Base-by-base conservation (phyloP, 2,113 vertebrate species). In the Salvator merianae region DNA sequence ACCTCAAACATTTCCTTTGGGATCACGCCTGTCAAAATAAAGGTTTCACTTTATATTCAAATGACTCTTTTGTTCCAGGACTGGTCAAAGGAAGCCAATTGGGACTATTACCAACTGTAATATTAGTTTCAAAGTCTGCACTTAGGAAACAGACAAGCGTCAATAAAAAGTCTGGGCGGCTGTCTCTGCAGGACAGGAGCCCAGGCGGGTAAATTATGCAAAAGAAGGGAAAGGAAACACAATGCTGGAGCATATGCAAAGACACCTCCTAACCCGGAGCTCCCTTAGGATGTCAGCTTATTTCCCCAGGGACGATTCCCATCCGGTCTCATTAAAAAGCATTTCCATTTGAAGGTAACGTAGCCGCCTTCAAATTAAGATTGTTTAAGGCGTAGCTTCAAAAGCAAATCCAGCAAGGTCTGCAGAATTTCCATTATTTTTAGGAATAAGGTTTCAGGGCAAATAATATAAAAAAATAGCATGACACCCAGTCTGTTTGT, bases 21-120 rank as follows among this genome's bases (percentile, higher is more conserved):
- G 91, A 89, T 69, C 87, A 43, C 69, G 87, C 81, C 91, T 94
- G 92, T 94, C 91, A 90, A 92, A 94, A 92, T 87, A 88, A 92
- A 94, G 88, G 75, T 90, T 92, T 91, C 79, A 80, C 84, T 91
- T 93, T 86, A 78, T 93, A 90, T 91, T 92, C 90, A 93, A 88
- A 89, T 90, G 84, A 84, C 47, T 88, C 89, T 88, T 83, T 90
- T 91, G 88, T 93, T 92, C 89, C 83, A 90, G 88, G 86, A 63
- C 81, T 66, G 5, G 75, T 79, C 91, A 94, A 89, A 92, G 80
- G 87, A 88, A 84, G 79, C 70, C 1, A 0, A 18, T 77, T 92
- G 89, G 86, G 86, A 88, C 87, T 90, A 86, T 91, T 89, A 93
- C 76, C 83, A 90, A 63, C 0, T 0, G 73, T 89, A 87, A 85